Evolutionary conservation across 1,140 invertebrate species (phyloP), one percentile per base, ranked within the genome.

Genomic region (Ceratosolen solmsi): DNA sequence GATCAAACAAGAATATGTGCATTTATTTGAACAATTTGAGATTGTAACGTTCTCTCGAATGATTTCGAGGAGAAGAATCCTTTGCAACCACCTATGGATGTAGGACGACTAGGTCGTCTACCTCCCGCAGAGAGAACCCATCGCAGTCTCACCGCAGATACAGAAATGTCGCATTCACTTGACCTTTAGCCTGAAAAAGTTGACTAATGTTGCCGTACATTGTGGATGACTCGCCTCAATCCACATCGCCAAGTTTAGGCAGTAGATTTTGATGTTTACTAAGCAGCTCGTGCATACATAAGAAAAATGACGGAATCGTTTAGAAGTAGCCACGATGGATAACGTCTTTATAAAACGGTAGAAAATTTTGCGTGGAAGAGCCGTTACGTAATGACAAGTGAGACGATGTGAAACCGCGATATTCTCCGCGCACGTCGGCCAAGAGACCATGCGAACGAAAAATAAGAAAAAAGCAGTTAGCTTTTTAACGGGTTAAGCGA

Each of bases 171-270:
- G 41, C 60, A 77, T 65, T 77, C 60, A 51, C 60, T 68, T 63
- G 75, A 77, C 75, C 60, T 77, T 77, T 77, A 36, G 25, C 25
- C 41, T n/a, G n/a, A 77, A 63, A 68, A 77, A 77, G 41, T 74
- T 51, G 30, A 30, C 30, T 36, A 38, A 68, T 38, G 63, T 13
- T 11, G 20, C 7, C 1, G 25, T 20, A 20, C 71, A 5, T 22
- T 20, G 7, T 2, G 2, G 0, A 17, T 8, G 13, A 13, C 60
- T 7, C 15, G 4, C 4, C 30, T 65, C 60, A 22, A 4, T 3
- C 30, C 27, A 36, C 27, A 15, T 36, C 25, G n/a, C 25, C 58
- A 30, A 65, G 9, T 36, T 65, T 65, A 65, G 30, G 13, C 9
- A 36, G 1, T 36, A 65, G 30, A 22, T 20, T 22, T 65, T 36